These are phyloP conservation scores for Diarsia dahlii DNA, from an alignment of 2,888 invertebrate species.

Conservation along the genomic window DNA sequence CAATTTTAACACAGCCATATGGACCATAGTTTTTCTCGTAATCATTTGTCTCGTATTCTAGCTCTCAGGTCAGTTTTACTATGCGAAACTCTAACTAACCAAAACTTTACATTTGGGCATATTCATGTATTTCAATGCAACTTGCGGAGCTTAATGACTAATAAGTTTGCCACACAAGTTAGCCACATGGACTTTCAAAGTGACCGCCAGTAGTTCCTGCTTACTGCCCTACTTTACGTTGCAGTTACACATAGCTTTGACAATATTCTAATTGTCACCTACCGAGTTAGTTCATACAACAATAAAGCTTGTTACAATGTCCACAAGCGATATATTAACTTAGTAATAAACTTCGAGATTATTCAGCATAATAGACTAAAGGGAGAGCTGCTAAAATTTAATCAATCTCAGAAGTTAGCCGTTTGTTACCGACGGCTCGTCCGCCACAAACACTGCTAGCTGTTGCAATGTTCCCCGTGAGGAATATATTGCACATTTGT, in stretches of 20 bases:
- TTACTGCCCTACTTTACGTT: conserved; percentile 1
- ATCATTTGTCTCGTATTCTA: neutral
- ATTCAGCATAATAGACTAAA: conserved; percentile 22
- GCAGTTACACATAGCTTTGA: conserved; percentile 7
- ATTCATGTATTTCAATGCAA: conserved; percentile 22
- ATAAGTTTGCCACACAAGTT: conserved; percentile 20
- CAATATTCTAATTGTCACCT: conserved; percentile 32
- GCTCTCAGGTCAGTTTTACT: neutral
- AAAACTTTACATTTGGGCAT: neutral
- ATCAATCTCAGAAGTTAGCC: conserved; percentile 60
- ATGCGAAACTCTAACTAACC: neutral
- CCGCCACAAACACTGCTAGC: conserved; percentile 58
- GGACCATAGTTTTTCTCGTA: no score
- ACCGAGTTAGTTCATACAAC: conserved; percentile 2
- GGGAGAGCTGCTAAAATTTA: conserved; percentile 49
- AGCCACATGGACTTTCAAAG: conserved; percentile 16
- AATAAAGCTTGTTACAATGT: conserved; percentile 31
- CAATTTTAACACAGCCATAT: no score
- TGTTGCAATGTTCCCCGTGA: conserved; percentile 55
- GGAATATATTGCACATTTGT: conserved; percentile 76
- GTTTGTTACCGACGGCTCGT: conserved; percentile 44
- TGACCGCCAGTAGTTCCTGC: conserved; percentile 3
- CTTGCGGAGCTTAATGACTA: conserved; percentile 23
- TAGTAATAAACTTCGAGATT: conserved; percentile 15
- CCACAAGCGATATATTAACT: conserved; percentile 24